A percentile compares a stretch with the other conserved stretches of the same genome.
Conservation (phyloP, 2,113 vertebrate genomes). For the Melanocharis versteri region DNA sequence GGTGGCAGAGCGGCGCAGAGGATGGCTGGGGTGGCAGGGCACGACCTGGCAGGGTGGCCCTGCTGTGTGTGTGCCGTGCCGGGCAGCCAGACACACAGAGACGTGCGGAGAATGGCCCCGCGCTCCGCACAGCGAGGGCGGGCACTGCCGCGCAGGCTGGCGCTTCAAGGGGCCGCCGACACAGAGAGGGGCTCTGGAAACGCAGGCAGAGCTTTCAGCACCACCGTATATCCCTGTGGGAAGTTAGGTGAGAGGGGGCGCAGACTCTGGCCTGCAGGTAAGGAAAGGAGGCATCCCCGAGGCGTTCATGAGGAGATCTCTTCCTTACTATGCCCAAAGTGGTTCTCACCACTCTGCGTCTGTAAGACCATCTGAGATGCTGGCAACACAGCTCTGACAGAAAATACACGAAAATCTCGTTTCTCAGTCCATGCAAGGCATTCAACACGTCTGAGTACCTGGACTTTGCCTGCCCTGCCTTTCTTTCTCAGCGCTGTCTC, state of each 20-base stretch:
- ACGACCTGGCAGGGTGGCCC: no score
- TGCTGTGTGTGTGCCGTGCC: fast-evolving
- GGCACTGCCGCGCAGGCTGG: neutral
- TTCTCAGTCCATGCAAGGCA: neutral
- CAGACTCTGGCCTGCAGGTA: neutral
- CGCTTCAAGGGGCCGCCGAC: neutral
- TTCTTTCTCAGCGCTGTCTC: neutral
- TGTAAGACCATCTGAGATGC: neutral
- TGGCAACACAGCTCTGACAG: neutral
- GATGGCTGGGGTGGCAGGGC: neutral
- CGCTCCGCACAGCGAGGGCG: neutral
- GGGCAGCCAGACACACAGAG: neutral
- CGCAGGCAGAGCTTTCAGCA: neutral
- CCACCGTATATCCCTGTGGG: neutral
- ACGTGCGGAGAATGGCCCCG: neutral
- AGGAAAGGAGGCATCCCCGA: neutral
- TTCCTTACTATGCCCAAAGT: neutral
- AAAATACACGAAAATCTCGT: neutral
- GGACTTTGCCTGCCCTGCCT: neutral
- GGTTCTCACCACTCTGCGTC: neutral
- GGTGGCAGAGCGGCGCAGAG: fast-evolving
- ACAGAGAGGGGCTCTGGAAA: neutral
- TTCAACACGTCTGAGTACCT: neutral
- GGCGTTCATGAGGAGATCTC: neutral
- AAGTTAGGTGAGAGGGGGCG: neutral